phyloP scores from a whole-genome alignment of 1,140 invertebrate genomes.

The Drosophila prosaltans region DNA sequence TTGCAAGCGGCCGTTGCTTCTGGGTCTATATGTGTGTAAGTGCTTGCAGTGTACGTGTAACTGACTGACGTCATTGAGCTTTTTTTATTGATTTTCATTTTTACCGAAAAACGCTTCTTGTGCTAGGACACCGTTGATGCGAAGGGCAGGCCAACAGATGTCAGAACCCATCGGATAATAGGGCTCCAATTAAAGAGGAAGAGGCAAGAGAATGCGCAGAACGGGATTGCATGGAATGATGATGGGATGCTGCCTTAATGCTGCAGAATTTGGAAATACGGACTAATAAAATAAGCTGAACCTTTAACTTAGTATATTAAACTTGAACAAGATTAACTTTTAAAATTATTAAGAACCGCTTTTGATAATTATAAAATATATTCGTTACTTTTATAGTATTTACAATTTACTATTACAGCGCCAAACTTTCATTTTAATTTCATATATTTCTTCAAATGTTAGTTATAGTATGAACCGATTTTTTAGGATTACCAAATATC shows the following conservation, averaged over 20 bases:
- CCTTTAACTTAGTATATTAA: no score
- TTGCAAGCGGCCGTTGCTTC: constrained; percentile 36
- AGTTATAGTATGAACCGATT: background rate
- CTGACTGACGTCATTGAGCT: constrained; percentile 81
- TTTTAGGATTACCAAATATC: constrained; percentile 13
- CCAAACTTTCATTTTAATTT: no score
- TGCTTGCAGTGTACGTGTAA: constrained; percentile 33
- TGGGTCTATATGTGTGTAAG: constrained; percentile 13
- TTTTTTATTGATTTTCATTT: constrained; percentile 80
- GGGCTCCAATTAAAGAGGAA: constrained; percentile 31
- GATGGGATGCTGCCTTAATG: background rate
- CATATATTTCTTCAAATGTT: no score
- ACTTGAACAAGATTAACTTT: background rate
- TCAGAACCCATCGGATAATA: constrained; percentile 20
- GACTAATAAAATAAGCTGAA: no score
- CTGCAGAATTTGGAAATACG: no score
- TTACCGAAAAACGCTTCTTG: constrained; percentile 56
- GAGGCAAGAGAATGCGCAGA: background rate
- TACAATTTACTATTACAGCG: no score
- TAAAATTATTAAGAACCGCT: background rate
- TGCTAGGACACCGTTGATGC: constrained; percentile 41
- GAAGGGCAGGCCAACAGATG: constrained; percentile 53
- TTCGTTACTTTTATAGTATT: no score
- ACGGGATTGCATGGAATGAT: constrained; percentile 9
- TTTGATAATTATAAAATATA: background rate